Conservation (phyloP, 2,113 vertebrate species). For the Microcebus jonahi region DNA sequence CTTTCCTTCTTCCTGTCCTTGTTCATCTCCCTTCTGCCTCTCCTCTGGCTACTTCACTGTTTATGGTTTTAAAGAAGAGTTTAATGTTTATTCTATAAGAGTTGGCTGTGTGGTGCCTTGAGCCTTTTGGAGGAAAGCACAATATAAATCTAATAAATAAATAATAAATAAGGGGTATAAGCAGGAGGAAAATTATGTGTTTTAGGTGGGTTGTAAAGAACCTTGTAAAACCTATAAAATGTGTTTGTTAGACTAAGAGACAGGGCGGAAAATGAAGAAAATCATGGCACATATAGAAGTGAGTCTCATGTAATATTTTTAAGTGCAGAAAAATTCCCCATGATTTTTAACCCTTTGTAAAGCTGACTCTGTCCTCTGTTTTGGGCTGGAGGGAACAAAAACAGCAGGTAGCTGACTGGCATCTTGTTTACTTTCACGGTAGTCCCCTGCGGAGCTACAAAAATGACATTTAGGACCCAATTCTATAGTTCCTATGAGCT, state of each 20-base stretch:
- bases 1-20: background rate
- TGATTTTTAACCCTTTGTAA: slow-evolving; percentile 23
- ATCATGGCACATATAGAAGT: background rate
- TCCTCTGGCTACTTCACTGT: background rate
- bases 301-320: background rate
- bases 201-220: slow-evolving; percentile 73
- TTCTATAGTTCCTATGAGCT: slow-evolving; percentile 22
- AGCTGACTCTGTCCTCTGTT: background rate
- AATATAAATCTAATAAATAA: slow-evolving; percentile 70
- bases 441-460: background rate
- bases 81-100: slow-evolving; percentile 49
- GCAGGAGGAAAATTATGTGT: slow-evolving; percentile 63
- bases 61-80: slow-evolving; percentile 34
- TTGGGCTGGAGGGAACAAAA: background rate
- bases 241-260: slow-evolving; percentile 52
- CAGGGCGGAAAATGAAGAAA: slow-evolving; percentile 17
- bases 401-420: background rate
- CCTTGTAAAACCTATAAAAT: slow-evolving; percentile 53
- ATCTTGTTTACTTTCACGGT: background rate
- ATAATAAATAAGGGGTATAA: slow-evolving; percentile 67
- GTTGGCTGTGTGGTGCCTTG: background rate
- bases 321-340: background rate
- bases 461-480: slow-evolving; percentile 30
- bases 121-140: slow-evolving; percentile 39
- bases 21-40: background rate